Percentiles rank a stretch among this genome's conserved stretches.
Conservation (phyloP, 2,113 vertebrate species). For the Acrocephalus arundinaceus region DNA sequence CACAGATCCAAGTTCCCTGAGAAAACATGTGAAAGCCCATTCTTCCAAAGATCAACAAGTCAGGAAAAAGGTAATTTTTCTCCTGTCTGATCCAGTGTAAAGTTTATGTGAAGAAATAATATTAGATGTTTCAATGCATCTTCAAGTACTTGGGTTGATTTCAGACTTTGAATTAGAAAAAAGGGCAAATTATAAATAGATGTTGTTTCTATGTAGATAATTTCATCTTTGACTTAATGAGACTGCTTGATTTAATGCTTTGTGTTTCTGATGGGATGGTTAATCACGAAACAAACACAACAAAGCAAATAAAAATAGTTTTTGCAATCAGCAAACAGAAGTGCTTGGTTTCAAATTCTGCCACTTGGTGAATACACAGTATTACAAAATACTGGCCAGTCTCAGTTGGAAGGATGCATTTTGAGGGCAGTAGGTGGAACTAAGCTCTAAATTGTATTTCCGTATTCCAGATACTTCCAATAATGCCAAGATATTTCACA, state of each 20-base stretch:
- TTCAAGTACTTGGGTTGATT: not conserved
- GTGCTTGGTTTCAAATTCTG: not conserved
- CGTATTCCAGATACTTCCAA: not conserved
- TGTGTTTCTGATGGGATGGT: not conserved
- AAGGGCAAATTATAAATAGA: not conserved
- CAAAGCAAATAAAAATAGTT: not conserved
- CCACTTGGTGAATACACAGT: not conserved
- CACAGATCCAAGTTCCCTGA: slow-evolving; percentile 95
- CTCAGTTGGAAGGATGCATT: not conserved
- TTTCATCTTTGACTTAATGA: not conserved
- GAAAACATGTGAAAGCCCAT: slow-evolving; percentile 97
- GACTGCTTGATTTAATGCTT: not conserved
- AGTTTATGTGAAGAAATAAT: not conserved
- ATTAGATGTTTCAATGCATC: not conserved
- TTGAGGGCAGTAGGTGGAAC: not conserved
- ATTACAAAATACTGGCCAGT: not conserved
- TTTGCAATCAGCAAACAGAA: not conserved
- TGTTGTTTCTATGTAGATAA: not conserved
- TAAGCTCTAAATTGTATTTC: not conserved
- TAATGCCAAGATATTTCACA: not conserved
- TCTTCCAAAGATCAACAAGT: slow-evolving; percentile 89
- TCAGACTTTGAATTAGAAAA: not conserved
- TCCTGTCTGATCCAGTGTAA: not conserved
- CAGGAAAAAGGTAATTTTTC: slow-evolving; percentile 88
- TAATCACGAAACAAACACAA: not conserved